phyloP scores from a whole-genome alignment of 2,888 invertebrate genomes.

The Tinea semifulvella region DNA sequence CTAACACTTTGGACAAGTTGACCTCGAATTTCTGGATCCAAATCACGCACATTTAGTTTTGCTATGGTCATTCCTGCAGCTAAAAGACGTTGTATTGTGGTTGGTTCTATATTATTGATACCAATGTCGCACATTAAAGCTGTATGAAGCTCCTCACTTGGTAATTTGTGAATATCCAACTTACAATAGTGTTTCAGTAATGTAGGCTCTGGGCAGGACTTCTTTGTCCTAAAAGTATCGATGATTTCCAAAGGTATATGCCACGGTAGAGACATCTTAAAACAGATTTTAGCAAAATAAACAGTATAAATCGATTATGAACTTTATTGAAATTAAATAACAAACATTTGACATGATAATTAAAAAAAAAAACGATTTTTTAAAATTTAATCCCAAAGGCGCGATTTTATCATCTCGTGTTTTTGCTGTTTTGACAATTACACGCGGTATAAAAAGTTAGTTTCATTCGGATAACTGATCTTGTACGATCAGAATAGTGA shows the following conservation, averaged over 20 bases:
- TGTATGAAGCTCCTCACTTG: conserved; percentile 52
- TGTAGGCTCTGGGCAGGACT: conserved; percentile 28
- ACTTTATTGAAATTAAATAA: too few species aligned
- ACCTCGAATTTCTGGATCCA: conserved; percentile 48
- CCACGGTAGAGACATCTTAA: conserved; percentile 51
- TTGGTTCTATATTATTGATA: conserved; percentile 40
- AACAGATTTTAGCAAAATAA: too few species aligned
- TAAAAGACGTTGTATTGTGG: conserved; percentile 49
- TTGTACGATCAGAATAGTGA: too few species aligned
- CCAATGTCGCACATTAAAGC: conserved; percentile 58
- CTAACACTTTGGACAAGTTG: conserved; percentile 53
- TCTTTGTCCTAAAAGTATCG: conserved; percentile 28
- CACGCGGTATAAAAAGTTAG: too few species aligned
- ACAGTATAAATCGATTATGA: too few species aligned
- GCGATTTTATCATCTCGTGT: too few species aligned
- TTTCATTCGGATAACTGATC: too few species aligned
- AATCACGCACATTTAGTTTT: conserved; percentile 46
- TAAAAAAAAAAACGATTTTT: too few species aligned
- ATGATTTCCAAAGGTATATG: conserved; percentile 47
- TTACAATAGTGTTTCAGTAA: conserved; percentile 45
- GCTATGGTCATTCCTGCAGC: conserved; percentile 58
- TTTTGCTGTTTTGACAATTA: too few species aligned
- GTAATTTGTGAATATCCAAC: conserved; percentile 38
- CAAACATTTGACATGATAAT: too few species aligned
- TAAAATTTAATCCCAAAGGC: too few species aligned